These are phyloP conservation scores for Anguilla pacifica DNA, from an alignment of 2,797 vertebrate genomes.

Conservation along the genomic window DNA sequence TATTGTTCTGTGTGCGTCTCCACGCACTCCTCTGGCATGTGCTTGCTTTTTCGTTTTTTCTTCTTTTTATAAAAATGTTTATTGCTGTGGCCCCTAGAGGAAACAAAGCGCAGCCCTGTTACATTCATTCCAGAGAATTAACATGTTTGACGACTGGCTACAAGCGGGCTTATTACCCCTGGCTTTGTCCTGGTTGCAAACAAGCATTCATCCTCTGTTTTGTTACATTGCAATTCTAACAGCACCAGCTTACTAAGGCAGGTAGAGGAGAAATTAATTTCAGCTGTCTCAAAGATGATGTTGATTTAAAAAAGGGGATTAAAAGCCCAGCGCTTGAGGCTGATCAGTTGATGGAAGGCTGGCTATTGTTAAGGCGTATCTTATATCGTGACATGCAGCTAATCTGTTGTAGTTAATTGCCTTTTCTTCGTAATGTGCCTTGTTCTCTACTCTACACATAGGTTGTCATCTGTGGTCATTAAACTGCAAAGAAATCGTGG, in stretches of 20 bases:
- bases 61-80: not conserved
- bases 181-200: not conserved
- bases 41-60: not conserved
- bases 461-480: not conserved
- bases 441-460: not conserved
- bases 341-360: not conserved
- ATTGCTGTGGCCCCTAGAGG: not conserved
- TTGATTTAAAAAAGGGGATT: not conserved
- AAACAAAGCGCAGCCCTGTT: not conserved
- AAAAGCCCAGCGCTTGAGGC: not conserved
- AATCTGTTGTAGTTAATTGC: not conserved
- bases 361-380: not conserved
- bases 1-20: not conserved
- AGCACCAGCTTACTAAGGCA: not conserved
- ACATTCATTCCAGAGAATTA: not conserved
- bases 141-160: not conserved
- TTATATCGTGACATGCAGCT: not conserved
- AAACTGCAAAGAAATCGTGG: not conserved
- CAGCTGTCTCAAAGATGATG: not conserved
- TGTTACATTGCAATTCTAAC: not conserved
- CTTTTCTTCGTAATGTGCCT: not conserved
- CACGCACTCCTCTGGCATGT: not conserved
- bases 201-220: not conserved
- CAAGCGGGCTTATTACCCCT: not conserved
- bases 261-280: not conserved